Conservation (phyloP, 2,113 vertebrate genomes). For the Scomber scombrus region DNA sequence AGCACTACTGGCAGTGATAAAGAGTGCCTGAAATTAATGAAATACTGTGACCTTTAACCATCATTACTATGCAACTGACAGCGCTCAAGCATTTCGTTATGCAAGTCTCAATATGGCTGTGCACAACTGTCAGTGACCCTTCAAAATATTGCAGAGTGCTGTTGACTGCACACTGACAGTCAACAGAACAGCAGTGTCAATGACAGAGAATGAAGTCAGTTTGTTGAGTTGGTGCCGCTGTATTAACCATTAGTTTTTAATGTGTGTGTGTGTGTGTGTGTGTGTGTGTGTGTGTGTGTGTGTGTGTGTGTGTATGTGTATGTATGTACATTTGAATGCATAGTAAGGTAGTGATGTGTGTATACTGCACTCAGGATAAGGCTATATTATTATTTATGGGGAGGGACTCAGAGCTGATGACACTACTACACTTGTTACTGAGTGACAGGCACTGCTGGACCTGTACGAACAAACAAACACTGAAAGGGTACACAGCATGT, state of each 20-base stretch:
- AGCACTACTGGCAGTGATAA: slow-evolving; percentile 35
- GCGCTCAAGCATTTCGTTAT: slow-evolving; percentile 26
- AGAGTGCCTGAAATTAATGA: slow-evolving; percentile 65
- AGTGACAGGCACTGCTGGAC: background rate
- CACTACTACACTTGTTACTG: slow-evolving; percentile 15
- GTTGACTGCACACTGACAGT: slow-evolving; percentile 50
- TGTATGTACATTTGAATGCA: background rate
- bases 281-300: background rate
- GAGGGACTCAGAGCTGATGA: slow-evolving; percentile 18
- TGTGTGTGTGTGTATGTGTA: background rate
- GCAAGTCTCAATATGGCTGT: slow-evolving; percentile 25
- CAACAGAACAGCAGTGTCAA: slow-evolving; percentile 33
- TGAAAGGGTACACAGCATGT: slow-evolving; percentile 8
- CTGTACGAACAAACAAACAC: slow-evolving; percentile 3
- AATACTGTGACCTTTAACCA: slow-evolving; percentile 64
- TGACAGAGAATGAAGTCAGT: slow-evolving; percentile 24
- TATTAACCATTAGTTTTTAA: slow-evolving; percentile 25
- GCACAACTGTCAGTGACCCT: slow-evolving; percentile 29
- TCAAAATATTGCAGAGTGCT: slow-evolving; percentile 46
- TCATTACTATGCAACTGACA: slow-evolving; percentile 62
- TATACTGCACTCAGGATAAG: slow-evolving; percentile 7
- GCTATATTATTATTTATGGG: slow-evolving; percentile 64
- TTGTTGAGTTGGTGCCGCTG: slow-evolving; percentile 32
- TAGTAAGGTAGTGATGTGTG: background rate
- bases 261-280: slow-evolving; percentile 6